Percentiles rank a stretch among this genome's conserved stretches.
These are phyloP conservation scores for Prunella fulvescens DNA, from an alignment of 2,113 vertebrate genomes.

Conservation along the genomic window DNA sequence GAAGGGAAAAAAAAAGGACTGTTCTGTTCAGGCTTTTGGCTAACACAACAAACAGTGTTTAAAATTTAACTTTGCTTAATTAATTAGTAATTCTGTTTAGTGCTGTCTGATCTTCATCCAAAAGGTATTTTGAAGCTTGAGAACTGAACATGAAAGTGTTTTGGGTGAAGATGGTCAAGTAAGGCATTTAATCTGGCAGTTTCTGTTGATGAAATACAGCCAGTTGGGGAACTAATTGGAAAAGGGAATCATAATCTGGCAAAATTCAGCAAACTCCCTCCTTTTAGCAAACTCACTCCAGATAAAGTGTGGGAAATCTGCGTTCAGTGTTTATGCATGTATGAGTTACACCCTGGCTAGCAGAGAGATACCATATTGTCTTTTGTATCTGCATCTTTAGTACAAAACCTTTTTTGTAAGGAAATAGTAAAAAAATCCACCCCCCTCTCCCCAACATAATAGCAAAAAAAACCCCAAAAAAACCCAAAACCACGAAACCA, in stretches of 20 bases:
- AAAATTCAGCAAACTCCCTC: slow-evolving; percentile 33
- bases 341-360: neutral
- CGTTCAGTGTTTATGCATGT: neutral
- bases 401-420: neutral
- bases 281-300: neutral
- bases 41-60: slow-evolving; percentile 99
- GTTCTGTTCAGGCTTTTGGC: slow-evolving; percentile 96
- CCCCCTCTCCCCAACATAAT: rapidly evolving
- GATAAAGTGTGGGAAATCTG: neutral
- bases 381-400: neutral
- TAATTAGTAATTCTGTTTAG: slow-evolving; percentile 99
- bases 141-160: slow-evolving; percentile 95
- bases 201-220: slow-evolving; percentile 72
- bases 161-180: slow-evolving; percentile 82
- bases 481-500: neutral
- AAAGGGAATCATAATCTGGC: slow-evolving; percentile 59
- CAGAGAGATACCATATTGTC: neutral
- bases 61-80: slow-evolving; percentile 99
- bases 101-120: slow-evolving; percentile 97
- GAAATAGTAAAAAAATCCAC: neutral
- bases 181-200: slow-evolving; percentile 82
- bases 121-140: slow-evolving; percentile 91
- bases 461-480: neutral
- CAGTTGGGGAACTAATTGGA: slow-evolving; percentile 71
- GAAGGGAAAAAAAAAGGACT: slow-evolving; percentile 79